Percentiles rank a stretch among this genome's conserved stretches.
These are phyloP conservation scores for Charaxes varanes DNA, from an alignment of 1,140 invertebrate genomes.

Conservation along the genomic window DNA sequence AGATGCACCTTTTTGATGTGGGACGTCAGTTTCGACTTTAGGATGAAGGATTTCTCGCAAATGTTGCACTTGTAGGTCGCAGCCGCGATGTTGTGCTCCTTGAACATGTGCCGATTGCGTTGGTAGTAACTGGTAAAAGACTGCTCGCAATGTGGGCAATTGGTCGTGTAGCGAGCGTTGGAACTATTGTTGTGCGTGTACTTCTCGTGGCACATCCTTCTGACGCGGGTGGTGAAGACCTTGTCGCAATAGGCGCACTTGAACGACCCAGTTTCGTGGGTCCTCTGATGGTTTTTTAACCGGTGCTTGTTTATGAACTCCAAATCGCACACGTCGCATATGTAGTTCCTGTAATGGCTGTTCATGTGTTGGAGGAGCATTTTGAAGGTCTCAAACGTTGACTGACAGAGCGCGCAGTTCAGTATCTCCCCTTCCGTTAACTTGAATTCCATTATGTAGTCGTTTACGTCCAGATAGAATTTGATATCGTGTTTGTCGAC, in stretches of 20 bases:
- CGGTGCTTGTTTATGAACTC: conserved; percentile 75
- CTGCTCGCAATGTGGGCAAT: conserved; percentile 49
- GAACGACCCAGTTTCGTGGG: conserved; percentile 45
- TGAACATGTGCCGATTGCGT: conserved; percentile 53
- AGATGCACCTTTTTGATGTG: conserved; percentile 61
- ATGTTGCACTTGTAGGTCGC: conserved; percentile 55
- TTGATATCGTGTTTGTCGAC: conserved; percentile 37
- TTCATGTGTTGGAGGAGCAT: conserved; percentile 63
- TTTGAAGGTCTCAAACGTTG: conserved; percentile 55
- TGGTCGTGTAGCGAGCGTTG: conserved; percentile 44
- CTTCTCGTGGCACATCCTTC: conserved; percentile 49
- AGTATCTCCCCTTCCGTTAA: conserved; percentile 34
- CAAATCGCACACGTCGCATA: conserved; percentile 86
- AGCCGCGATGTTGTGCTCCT: conserved; percentile 38
- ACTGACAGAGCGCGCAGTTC: conserved; percentile 49
- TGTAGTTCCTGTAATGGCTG: conserved; percentile 74
- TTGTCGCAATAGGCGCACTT: conserved; percentile 66
- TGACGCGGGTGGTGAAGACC: conserved; percentile 46
- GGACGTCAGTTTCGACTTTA: conserved; percentile 48
- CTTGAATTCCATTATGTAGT: conserved; percentile 58
- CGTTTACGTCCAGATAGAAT: conserved; percentile 45
- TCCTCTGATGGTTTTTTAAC: conserved; percentile 68
- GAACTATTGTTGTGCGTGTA: conserved; percentile 55
- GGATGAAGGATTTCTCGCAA: conserved; percentile 54
- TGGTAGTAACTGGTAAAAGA: conserved; percentile 56